These are phyloP conservation scores for Pseudomugil gertrudae DNA, from an alignment of 2,797 vertebrate species.

Conservation along the genomic window DNA sequence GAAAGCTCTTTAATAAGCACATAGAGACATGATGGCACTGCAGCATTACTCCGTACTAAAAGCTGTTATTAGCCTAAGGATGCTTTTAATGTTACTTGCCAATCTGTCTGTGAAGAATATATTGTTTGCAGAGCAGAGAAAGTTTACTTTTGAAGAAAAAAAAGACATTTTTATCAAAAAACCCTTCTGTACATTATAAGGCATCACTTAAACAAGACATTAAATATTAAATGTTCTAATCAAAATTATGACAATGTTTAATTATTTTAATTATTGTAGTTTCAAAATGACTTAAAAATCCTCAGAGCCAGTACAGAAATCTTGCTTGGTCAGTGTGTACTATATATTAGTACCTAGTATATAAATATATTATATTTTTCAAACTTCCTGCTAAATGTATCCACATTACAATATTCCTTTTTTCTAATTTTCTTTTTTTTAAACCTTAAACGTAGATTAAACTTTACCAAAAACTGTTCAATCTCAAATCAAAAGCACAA, in stretches of 20 bases:
- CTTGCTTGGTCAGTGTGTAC: not conserved
- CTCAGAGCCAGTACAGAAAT: too few species aligned
- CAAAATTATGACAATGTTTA: not conserved
- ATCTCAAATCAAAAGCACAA: too few species aligned
- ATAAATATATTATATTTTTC: too few species aligned
- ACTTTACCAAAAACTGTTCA: too few species aligned
- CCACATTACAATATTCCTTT: too few species aligned
- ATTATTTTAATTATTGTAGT: not conserved
- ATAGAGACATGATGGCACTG: conserved; percentile 31
- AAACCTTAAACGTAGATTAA: too few species aligned
- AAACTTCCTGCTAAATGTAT: not conserved
- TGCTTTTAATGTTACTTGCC: conserved; percentile 32
- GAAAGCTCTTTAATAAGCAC: conserved; percentile 65
- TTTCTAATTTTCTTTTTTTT: too few species aligned
- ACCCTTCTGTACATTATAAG: too few species aligned
- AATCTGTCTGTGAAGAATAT: not conserved
- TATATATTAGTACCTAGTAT: too few species aligned
- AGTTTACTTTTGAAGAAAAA: not conserved
- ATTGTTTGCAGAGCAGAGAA: conserved; percentile 16
- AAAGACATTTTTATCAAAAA: too few species aligned
- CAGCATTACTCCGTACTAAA: conserved; percentile 48
- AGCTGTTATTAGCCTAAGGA: conserved; percentile 52
- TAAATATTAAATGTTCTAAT: not conserved
- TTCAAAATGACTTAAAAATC: not conserved
- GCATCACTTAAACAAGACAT: too few species aligned